A percentile compares a stretch with the other conserved stretches of the same genome.
phyloP scores from a whole-genome alignment of 2,888 invertebrate genomes.

The Pterobdella sp. region DNA sequence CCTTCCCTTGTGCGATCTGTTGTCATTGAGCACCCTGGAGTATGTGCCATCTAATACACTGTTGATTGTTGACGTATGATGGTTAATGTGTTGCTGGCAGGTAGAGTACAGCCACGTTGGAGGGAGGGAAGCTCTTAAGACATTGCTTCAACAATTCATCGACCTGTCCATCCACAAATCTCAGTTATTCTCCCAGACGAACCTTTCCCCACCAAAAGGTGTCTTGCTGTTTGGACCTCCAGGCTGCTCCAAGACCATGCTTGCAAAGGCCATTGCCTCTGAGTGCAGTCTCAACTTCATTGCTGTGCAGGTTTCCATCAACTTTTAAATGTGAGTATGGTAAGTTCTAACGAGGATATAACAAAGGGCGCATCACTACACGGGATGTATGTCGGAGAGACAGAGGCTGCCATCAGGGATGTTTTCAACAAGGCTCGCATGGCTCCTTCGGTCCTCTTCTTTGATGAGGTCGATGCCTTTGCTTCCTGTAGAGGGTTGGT shows the following conservation, averaged over 20 bases:
- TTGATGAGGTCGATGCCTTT: conserved; percentile 93
- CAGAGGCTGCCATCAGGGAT: conserved; percentile 82
- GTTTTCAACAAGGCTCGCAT: conserved; percentile 75
- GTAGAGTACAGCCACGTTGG: conserved; percentile 79
- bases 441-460: conserved; percentile 87
- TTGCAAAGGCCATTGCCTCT: conserved; percentile 89
- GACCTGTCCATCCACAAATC: conserved; percentile 87
- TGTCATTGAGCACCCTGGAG: not conserved
- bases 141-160: conserved; percentile 57
- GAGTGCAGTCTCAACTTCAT: conserved; percentile 90
- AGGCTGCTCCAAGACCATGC: conserved; percentile 96
- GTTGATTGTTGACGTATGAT: not conserved
- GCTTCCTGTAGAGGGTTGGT: conserved; percentile 60
- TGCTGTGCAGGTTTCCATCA: conserved; percentile 61
- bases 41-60: not conserved
- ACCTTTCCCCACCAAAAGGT: conserved; percentile 77
- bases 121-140: conserved; percentile 75
- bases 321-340: not conserved
- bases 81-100: conserved; percentile 17
- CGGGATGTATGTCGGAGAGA: conserved; percentile 96
- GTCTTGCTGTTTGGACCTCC: conserved; percentile 92
- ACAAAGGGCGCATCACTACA: conserved; percentile 82
- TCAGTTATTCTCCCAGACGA: conserved; percentile 69
- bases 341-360: not conserved
- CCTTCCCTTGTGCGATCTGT: not conserved